These are phyloP conservation scores for Oncorhynchus gorbuscha DNA, from an alignment of 2,113 vertebrate genomes.

Conservation along the genomic window DNA sequence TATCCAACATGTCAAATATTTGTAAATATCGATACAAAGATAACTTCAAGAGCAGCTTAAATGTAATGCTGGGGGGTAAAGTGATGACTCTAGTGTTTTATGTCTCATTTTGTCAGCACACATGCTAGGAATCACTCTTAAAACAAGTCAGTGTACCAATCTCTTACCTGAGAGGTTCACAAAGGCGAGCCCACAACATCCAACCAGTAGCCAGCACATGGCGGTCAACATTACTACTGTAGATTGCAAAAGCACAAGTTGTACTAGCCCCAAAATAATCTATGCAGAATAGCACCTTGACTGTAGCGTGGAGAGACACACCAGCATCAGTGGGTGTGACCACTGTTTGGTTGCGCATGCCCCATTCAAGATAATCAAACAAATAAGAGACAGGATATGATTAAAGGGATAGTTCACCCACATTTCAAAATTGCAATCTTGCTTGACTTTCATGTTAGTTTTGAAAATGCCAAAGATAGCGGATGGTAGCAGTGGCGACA, in stretches of 20 bases:
- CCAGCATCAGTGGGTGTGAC: constrained; percentile 19
- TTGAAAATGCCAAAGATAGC: too few relatives aligned
- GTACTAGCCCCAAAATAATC: neutral
- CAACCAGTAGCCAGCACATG: constrained; percentile 59
- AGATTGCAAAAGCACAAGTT: neutral
- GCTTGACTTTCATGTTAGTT: too few relatives aligned
- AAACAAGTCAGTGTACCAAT: neutral
- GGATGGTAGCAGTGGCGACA: too few relatives aligned
- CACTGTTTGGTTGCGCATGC: neutral
- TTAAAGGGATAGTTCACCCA: too few relatives aligned
- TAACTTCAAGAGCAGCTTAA: neutral
- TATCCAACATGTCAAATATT: constrained; percentile 13
- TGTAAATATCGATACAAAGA: neutral
- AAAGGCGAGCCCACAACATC: constrained; percentile 49
- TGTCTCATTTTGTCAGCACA: neutral
- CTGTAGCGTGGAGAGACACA: neutral
- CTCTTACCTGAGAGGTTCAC: constrained; percentile 66
- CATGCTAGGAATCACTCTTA: neutral
- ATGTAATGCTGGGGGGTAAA: too few relatives aligned
- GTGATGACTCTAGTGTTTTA: too few relatives aligned
- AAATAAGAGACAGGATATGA: constrained; percentile 44
- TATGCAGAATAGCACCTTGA: constrained; percentile 3
- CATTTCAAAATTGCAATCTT: neutral
- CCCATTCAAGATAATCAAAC: constrained; percentile 13
- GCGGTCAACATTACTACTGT: constrained; percentile 21